phyloP scores from a whole-genome alignment of 2,888 invertebrate genomes.

The Deroplatys truncata region DNA sequence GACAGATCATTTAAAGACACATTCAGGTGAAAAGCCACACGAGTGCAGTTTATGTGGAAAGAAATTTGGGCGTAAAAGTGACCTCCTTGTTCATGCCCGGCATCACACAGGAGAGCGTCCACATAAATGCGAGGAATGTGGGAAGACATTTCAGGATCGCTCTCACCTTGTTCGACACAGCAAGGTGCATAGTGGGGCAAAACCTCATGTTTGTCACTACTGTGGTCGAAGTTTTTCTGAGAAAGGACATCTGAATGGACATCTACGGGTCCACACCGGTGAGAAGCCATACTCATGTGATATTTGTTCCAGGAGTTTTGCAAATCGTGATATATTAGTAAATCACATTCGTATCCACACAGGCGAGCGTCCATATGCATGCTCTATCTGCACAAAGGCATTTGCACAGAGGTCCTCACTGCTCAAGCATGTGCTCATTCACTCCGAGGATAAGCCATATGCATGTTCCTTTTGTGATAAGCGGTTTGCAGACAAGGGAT shows the following conservation, averaged over 20 bases:
- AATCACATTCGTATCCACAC: constrained; percentile 36
- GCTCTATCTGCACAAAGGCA: constrained; percentile 33
- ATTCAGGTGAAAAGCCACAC: constrained; percentile 33
- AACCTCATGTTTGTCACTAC: constrained; percentile 21
- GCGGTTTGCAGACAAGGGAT: constrained; percentile 34
- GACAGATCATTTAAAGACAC: constrained; percentile 47
- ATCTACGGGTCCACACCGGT: constrained; percentile 35
- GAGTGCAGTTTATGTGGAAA: constrained; percentile 21
- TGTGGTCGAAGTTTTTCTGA: constrained; percentile 20
- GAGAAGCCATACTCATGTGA: constrained; percentile 46
- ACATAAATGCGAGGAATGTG: constrained; percentile 17
- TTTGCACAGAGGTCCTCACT: constrained; percentile 41
- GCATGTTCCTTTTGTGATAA: constrained; percentile 46
- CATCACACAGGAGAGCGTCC: constrained; percentile 21
- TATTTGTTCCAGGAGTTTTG: constrained; percentile 43
- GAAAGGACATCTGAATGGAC: constrained; percentile 21
- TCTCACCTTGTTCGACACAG: constrained; percentile 20
- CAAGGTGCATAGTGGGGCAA: constrained; percentile 22
- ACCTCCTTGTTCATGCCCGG: constrained; percentile 11
- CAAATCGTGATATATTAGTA: constrained; percentile 45
- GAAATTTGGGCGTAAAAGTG: constrained; percentile 18
- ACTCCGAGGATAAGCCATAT: constrained; percentile 47
- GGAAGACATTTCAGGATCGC: constrained; percentile 18
- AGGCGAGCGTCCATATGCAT: constrained; percentile 36
- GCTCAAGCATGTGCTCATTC: constrained; percentile 46